A percentile compares a stretch with the other conserved stretches of the same genome.
Conservation (phyloP, 2,888 invertebrate species). For the Pammene fasciana region DNA sequence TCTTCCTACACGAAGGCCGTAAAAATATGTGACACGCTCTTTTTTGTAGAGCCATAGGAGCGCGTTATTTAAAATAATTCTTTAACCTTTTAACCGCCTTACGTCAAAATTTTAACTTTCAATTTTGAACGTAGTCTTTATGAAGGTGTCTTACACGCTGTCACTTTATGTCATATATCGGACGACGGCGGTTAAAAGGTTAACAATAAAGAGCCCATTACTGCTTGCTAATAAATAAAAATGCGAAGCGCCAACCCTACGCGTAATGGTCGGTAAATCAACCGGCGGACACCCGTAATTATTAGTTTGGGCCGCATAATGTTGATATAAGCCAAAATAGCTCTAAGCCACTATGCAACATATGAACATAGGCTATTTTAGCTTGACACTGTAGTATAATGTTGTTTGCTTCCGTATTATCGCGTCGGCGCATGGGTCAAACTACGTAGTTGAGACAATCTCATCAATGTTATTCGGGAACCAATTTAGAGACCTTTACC, state of each 20-base stretch:
- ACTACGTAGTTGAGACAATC: slow-evolving; percentile 10
- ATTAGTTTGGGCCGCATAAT: slow-evolving; percentile 23
- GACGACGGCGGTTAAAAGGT: too few relatives aligned
- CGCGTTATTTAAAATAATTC: too few relatives aligned
- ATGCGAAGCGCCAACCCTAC: slow-evolving; percentile 3
- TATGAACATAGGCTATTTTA: slow-evolving; percentile 3
- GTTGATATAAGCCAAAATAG: slow-evolving; percentile 7
- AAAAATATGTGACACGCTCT: too few relatives aligned
- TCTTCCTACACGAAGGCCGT: too few relatives aligned
- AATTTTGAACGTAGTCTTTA: too few relatives aligned
- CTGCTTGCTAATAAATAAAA: background rate
- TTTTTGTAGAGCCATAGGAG: too few relatives aligned
- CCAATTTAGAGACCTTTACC: slow-evolving; percentile 2
- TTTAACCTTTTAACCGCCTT: too few relatives aligned
- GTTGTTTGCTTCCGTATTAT: slow-evolving; percentile 11
- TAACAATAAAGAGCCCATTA: background rate
- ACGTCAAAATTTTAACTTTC: too few relatives aligned
- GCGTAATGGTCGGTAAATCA: slow-evolving; percentile 20
- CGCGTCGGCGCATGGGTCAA: slow-evolving; percentile 9
- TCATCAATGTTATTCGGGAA: slow-evolving; percentile 21
- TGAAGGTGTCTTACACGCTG: too few relatives aligned
- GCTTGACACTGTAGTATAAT: background rate
- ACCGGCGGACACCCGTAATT: slow-evolving; percentile 19
- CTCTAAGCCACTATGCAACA: background rate
- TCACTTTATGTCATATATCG: too few relatives aligned